These are phyloP conservation scores for Plecotus auritus DNA, from an alignment of 2,113 vertebrate species.

Conservation along the genomic window DNA sequence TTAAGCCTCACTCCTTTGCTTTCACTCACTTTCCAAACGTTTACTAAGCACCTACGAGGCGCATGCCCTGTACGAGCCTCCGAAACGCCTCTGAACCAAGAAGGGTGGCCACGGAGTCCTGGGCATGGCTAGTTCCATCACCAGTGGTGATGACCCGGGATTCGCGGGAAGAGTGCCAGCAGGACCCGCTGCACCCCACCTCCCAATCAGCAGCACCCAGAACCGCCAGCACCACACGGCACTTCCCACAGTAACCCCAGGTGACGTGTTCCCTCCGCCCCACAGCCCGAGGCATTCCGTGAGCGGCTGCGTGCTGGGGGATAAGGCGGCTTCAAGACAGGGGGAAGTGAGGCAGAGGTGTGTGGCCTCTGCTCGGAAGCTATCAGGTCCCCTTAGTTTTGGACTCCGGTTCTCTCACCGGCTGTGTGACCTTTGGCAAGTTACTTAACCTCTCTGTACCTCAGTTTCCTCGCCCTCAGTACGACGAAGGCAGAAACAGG, in stretches of 20 bases:
- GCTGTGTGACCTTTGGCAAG: neutral
- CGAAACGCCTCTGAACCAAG: neutral
- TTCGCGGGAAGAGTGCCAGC: no score
- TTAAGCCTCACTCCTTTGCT: rapidly evolving
- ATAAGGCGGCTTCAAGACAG: no score
- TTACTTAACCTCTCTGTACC: neutral
- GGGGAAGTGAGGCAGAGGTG: neutral
- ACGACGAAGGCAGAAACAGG: neutral
- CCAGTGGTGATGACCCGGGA: rapidly evolving
- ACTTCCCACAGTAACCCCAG: rapidly evolving
- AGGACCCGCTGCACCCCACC: rapidly evolving
- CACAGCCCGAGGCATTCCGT: rapidly evolving
- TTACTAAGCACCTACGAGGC: no score
- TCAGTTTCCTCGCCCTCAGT: neutral
- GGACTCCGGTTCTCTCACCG: neutral
- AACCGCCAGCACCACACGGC: rapidly evolving
- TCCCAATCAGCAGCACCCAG: rapidly evolving
- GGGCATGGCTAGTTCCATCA: rapidly evolving
- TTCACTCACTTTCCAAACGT: neutral
- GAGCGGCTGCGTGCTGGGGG: rapidly evolving
- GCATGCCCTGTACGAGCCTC: rapidly evolving
- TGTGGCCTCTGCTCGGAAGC: rapidly evolving
- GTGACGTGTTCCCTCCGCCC: rapidly evolving
- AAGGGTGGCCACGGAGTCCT: rapidly evolving
- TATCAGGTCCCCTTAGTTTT: rapidly evolving